A percentile compares a stretch with the other conserved stretches of the same genome.
phyloP scores from a whole-genome alignment of 2,113 vertebrate species.

The Austrofundulus limnaeus region DNA sequence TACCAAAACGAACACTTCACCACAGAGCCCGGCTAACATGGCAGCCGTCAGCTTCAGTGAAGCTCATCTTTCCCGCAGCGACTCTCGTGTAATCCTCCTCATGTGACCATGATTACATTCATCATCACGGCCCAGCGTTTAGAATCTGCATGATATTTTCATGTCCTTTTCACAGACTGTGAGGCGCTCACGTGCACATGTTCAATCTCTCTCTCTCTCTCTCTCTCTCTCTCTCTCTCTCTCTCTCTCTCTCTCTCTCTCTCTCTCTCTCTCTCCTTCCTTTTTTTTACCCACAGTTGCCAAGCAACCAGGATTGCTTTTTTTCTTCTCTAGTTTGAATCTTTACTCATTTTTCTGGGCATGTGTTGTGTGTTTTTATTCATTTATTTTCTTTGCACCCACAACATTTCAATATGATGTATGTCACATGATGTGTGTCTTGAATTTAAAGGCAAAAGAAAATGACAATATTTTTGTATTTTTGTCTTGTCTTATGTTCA shows the following conservation, averaged over 20 bases:
- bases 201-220: neutral
- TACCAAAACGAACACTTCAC: neutral
- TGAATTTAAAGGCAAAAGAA: neutral
- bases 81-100: conserved; percentile 4
- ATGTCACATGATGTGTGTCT: neutral
- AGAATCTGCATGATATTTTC: neutral
- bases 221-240: too few relatives aligned
- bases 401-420: neutral
- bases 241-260: neutral
- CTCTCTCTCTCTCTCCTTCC: neutral
- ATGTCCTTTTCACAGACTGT: neutral
- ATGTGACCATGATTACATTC: conserved; percentile 4
- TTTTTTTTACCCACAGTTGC: conserved; percentile 1
- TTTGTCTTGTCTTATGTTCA: neutral
- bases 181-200: neutral
- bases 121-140: neutral
- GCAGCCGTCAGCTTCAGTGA: too few relatives aligned
- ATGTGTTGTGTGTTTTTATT: neutral
- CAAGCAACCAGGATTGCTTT: conserved; percentile 1
- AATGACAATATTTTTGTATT: neutral
- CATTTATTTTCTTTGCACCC: neutral
- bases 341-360: neutral
- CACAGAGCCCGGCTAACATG: neutral
- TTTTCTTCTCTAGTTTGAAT: neutral
- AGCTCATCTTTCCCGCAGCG: neutral